Evolutionary conservation across 64 coral and sea anemone species (phyloP).

Genomic region (Cladopsammia gracilis): DNA sequence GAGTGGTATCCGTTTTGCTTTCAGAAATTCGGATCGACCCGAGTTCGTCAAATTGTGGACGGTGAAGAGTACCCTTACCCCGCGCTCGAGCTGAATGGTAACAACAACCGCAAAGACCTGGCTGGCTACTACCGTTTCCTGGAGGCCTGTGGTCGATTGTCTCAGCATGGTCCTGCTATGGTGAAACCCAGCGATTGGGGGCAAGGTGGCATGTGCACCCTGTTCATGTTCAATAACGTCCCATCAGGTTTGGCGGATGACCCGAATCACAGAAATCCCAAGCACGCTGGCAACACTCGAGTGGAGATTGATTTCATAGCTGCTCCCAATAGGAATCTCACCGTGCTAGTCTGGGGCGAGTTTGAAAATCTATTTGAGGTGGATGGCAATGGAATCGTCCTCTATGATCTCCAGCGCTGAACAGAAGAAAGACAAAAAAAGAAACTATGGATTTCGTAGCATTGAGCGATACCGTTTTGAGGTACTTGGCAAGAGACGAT

Average conservation of each 20-base stretch:
- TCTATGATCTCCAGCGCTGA: not conserved
- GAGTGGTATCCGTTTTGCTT: conserved; percentile 40
- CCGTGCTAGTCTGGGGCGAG: no score
- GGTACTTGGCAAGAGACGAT: no score
- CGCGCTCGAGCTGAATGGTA: conserved; percentile 15
- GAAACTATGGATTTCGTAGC: no score
- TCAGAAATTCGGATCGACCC: conserved; percentile 6
- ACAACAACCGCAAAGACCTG: conserved; percentile 15
- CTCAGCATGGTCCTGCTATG: conserved; percentile 8
- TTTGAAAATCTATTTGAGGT: conserved; percentile 33
- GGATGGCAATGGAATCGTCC: not conserved
- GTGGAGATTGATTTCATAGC: no score
- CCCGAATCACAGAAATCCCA: no score
- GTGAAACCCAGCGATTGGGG: conserved; percentile 47
- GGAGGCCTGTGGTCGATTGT: not conserved
- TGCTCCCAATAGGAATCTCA: no score
- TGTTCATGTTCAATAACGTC: conserved; percentile 48
- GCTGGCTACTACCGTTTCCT: conserved; percentile 53
- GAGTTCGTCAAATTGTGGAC: conserved; percentile 19
- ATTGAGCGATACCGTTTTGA: no score
- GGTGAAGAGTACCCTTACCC: conserved; percentile 46
- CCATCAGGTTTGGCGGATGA: conserved; percentile 3
- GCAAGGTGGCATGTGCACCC: not conserved
- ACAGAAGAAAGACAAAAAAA: no score
- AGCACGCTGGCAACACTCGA: no score